These are phyloP conservation scores for Ernsta delagoae DNA, from an alignment of 2,888 invertebrate genomes.

Conservation along the genomic window DNA sequence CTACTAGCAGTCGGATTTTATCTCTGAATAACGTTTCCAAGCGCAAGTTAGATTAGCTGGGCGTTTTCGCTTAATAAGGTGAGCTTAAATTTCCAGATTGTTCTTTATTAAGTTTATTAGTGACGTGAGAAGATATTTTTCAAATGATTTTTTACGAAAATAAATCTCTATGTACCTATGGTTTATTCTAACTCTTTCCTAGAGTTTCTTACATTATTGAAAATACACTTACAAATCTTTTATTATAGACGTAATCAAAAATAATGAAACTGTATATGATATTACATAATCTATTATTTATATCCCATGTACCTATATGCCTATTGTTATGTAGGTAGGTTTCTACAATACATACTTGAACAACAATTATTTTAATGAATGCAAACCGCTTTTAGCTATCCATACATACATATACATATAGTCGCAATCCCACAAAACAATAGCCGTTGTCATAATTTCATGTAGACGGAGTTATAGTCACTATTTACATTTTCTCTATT, in stretches of 20 bases:
- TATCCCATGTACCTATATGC: too few species aligned
- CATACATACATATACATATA: conserved; percentile 10
- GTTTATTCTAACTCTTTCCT: too few species aligned
- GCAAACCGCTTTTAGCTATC: conserved; percentile 20
- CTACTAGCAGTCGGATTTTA: too few species aligned
- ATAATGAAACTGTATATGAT: too few species aligned
- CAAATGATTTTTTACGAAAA: too few species aligned
- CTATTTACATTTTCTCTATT: conserved; percentile 38
- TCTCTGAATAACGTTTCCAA: too few species aligned
- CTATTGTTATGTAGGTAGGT: too few species aligned
- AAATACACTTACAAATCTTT: too few species aligned
- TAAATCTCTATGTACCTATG: too few species aligned
- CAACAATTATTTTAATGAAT: conserved; percentile 19
- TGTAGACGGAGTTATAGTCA: conserved; percentile 25
- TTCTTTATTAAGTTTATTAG: background rate
- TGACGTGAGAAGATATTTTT: background rate
- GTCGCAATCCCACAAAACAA: conserved; percentile 28
- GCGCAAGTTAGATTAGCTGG: conserved; percentile 13
- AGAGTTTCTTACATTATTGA: too few species aligned
- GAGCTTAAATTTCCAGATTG: background rate
- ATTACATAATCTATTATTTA: too few species aligned
- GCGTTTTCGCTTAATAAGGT: conserved; percentile 4
- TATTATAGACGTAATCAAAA: too few species aligned
- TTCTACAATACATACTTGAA: background rate
- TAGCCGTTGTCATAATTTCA: conserved; percentile 31